These are phyloP conservation scores for Agrochola macilenta DNA, from an alignment of 2,888 invertebrate genomes.

Conservation along the genomic window DNA sequence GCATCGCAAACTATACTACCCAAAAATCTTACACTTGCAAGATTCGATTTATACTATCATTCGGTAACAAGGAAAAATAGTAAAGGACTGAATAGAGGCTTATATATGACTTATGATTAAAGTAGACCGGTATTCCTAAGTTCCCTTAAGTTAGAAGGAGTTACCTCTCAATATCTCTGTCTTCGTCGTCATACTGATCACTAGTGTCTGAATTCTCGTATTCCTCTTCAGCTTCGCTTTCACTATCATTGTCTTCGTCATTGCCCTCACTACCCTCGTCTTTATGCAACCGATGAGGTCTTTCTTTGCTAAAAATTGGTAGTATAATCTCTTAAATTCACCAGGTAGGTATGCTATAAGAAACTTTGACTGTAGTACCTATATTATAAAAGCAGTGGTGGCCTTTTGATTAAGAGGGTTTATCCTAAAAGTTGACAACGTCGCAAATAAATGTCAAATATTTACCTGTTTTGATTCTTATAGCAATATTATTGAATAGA, in stretches of 20 bases:
- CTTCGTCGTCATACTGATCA: constrained; percentile 76
- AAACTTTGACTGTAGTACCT: background rate
- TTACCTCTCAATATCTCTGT: constrained; percentile 76
- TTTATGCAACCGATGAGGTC: constrained; percentile 54
- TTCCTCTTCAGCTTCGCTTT: constrained; percentile 74
- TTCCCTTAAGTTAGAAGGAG: background rate
- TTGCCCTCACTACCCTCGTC: constrained; percentile 67
- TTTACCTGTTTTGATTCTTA: too few species aligned
- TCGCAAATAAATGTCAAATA: too few species aligned
- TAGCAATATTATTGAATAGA: too few species aligned
- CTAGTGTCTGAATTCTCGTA: constrained; percentile 73
- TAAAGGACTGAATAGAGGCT: too few species aligned
- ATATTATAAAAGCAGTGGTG: background rate
- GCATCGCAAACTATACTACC: background rate
- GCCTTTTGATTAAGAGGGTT: background rate
- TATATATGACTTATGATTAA: background rate
- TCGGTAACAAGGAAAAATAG: background rate
- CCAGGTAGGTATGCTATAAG: background rate
- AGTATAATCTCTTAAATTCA: background rate
- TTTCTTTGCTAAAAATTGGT: constrained; percentile 66
- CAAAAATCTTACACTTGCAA: constrained; percentile 6
- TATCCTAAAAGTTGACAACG: too few species aligned
- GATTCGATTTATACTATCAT: background rate
- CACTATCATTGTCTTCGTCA: constrained; percentile 66
- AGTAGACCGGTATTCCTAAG: background rate